Conservation (phyloP, 53 echinoderm and acorn worm genomes). For the Holothuria scabra region DNA sequence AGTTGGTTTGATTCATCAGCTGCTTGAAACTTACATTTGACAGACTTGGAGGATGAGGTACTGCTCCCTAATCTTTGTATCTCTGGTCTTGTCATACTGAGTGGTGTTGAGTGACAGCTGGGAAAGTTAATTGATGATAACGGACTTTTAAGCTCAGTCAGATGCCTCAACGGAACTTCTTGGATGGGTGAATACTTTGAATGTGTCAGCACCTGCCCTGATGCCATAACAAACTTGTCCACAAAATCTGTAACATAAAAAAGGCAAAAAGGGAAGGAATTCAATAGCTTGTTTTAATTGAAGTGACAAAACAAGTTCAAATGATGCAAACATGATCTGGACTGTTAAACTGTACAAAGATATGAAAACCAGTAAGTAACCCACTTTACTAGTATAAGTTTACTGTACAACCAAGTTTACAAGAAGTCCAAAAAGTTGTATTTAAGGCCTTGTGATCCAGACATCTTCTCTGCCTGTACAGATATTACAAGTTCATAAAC, state of each 20-base stretch:
- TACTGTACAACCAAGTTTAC: no score
- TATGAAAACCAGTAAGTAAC: no score
- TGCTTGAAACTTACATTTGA: conserved; percentile 53
- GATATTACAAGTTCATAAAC: no score
- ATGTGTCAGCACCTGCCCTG: conserved; percentile 36
- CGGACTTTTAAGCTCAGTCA: conserved; percentile 17
- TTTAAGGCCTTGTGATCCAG: no score
- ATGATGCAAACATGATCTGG: no score
- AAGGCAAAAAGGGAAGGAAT: neutral
- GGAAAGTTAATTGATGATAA: conserved; percentile 3
- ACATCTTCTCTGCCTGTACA: no score
- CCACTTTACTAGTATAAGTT: no score
- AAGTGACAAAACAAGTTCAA: no score
- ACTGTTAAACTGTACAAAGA: no score
- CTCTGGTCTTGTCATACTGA: conserved; percentile 44
- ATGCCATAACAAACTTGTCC: conserved; percentile 30
- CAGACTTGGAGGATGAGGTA: conserved; percentile 59
- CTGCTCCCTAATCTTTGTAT: conserved; percentile 63
- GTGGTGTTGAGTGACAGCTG: conserved; percentile 35
- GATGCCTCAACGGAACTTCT: conserved; percentile 14
- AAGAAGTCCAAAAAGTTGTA: no score
- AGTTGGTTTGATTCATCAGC: no score
- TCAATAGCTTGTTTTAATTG: no score
- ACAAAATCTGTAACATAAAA: conserved; percentile 1
- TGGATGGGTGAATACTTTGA: conserved; percentile 34